Evolutionary conservation across 2,797 vertebrate genomes (phyloP).

Genomic region (Adrianichthys oophorus): DNA sequence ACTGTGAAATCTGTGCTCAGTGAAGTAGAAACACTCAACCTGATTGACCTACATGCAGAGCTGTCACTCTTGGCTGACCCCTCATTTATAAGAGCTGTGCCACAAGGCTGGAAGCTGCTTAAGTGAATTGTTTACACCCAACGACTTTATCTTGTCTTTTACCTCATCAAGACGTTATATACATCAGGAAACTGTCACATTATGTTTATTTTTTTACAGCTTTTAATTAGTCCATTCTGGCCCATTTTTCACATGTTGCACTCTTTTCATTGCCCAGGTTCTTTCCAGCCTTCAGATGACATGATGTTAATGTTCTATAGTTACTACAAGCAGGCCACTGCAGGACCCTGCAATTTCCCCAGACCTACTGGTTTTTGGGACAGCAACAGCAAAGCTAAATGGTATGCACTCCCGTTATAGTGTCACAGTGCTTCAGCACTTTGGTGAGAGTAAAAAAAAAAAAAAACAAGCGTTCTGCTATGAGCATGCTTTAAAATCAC

Average conservation of each 20-base stretch:
- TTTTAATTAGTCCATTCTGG: background rate
- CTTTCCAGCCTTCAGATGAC: conserved; percentile 92
- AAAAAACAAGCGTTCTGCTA: background rate
- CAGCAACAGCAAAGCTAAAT: conserved; percentile 88
- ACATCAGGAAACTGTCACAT: too few species aligned
- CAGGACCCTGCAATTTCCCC: conserved; percentile 85
- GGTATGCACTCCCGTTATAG: conserved; percentile 69
- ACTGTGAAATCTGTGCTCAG: conserved; percentile 15
- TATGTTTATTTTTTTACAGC: background rate
- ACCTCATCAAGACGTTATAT: too few species aligned
- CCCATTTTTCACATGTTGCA: background rate
- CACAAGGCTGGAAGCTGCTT: conserved; percentile 31
- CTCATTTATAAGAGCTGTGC: conserved; percentile 33
- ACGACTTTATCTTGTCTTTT: too few species aligned
- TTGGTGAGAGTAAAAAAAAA: background rate
- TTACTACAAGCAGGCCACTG: conserved; percentile 92
- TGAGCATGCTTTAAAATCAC: background rate
- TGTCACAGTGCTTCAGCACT: background rate
- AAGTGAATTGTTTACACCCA: conserved; percentile 14
- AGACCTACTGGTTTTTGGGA: conserved; percentile 90
- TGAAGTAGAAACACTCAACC: conserved; percentile 27
- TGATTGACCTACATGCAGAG: conserved; percentile 53
- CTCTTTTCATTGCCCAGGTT: conserved; percentile 74
- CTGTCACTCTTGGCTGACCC: conserved; percentile 17
- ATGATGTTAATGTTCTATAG: conserved; percentile 95